Evolutionary conservation across 2,888 invertebrate genomes (phyloP), one percentile per base, ranked within the genome.

Genomic region (Spodoptera exigua): DNA sequence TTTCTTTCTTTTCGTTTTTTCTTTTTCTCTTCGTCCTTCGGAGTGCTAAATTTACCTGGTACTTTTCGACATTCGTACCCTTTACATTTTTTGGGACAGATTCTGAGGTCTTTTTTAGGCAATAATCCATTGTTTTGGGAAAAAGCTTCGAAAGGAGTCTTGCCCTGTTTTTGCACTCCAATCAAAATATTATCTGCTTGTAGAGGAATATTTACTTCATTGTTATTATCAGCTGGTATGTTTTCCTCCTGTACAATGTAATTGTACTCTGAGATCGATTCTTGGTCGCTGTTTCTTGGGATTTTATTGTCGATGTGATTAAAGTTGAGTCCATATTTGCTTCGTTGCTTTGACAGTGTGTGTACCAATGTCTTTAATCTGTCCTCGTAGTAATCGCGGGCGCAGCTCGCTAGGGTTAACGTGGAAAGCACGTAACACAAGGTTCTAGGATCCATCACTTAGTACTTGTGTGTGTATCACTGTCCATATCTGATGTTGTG

Each of bases 51-150:
- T n/a, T n/a, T n/a, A n/a, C n/a, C n/a, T n/a, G n/a, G n/a, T n/a
- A n/a, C n/a, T n/a, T n/a, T n/a, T n/a, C n/a, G 16, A 40, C 54
- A 56, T 0, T 40, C 9, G 10, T 56, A 49, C n/a, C 13, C 0
- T 52, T 39, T 70, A 7, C 41, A 32, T 40, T 0, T 2, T 17
- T 49, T 59, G 16, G 1, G 49, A 36, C 71, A 58, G 0, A 68
- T 70, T 39, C 71, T 52, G 4, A 56, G 56, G 12, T 12, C 21
- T 12, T 35, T 34, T 0, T 11, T 21, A 0, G 14, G n/a, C 16
- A 0, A 35, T n/a, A 0, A 35, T n/a, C 12, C 13, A 10, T 49
- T 14, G 13, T 46, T 10, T 47, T 5, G 21, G 5, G 21, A 5
- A 21, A 21, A 21, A 21, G 5, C 21, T 21, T 5, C 5, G 3